Base-by-base conservation (phyloP, 2,797 vertebrate species). In the Tamandua tetradactyla region DNA sequence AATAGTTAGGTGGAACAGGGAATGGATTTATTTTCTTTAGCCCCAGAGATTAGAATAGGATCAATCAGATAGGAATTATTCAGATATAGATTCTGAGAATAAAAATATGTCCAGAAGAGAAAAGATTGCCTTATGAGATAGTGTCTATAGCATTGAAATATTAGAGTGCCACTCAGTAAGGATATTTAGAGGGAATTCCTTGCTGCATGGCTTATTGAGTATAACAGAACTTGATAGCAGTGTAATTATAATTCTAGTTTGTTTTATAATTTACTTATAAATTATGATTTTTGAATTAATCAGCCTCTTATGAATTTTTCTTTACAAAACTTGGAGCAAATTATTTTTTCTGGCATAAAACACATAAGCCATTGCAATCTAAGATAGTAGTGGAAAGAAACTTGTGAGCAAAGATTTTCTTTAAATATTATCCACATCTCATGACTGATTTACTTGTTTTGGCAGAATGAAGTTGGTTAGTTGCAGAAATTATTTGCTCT, bases 361-460 rank as follows among this genome's bases (percentile, higher is more conserved):
- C 7, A 64, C 9, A 40, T 17, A 92, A 78, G 30, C 5, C n/a
- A n/a, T 93, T 75, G 35, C 14, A 52, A 79, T 49, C 30, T 80
- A 91, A 87, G 27, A 15, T 74, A 22, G 71, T 55, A 97, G 92
- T 94, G 97, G 85, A 91, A 97, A 90, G 72, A 97, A 94, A 96
- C 97, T 95, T 97, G 79, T 95, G 86, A 95, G 61, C 93, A 88
- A 86, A 91, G 78, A 88, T 97, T 96, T 97, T 97, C 93, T 93
- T 96, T 96, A 89, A 79, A 83, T 91, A 81, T 85, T 27, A 87
- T 52, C 32, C 49, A 93, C 87, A 49, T 92, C 42, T 80, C n/a
- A 30, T 57, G 82, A 79, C 8, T 75, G 27, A 17, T 89, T 84
- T 82, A 79, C 94, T 96, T 94, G 88, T 92, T 89, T 93, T 86